A percentile compares a stretch with the other conserved stretches of the same genome.
phyloP scores from a whole-genome alignment of 1,140 invertebrate species.

The Cherax quadricarinatus region DNA sequence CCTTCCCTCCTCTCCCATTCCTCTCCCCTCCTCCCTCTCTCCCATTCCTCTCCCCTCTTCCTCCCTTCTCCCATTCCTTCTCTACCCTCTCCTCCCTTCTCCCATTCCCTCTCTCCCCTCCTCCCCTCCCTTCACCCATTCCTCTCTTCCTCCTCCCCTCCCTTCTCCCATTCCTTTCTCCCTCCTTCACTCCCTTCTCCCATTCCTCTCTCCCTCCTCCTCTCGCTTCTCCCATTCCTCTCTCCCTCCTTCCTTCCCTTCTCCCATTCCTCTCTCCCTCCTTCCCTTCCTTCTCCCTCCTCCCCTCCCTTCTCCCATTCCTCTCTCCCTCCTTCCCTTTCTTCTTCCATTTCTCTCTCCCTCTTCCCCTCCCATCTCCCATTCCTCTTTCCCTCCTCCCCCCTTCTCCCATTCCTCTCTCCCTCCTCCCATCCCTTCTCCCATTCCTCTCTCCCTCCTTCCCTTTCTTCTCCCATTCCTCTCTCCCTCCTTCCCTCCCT shows the following conservation, averaged over 20 bases:
- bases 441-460: not conserved
- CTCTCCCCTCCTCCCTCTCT: not conserved
- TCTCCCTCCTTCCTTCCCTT: not conserved
- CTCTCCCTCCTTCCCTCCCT: not conserved
- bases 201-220: not conserved
- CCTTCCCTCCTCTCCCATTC: not conserved
- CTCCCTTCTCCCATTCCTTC: not conserved
- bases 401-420: too few species aligned
- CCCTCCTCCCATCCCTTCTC: not conserved
- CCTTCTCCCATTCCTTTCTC: not conserved
- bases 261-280: not conserved
- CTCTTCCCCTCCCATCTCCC: not conserved
- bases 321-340: too few species aligned
- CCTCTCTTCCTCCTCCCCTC: not conserved
- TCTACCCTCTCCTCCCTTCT: too few species aligned
- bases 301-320: not conserved
- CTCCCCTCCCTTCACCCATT: not conserved
- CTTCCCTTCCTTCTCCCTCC: not conserved
- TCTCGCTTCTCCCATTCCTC: too few species aligned
- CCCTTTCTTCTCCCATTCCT: too few species aligned
- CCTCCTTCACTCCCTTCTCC: too few species aligned
- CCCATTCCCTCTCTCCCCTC: too few species aligned
- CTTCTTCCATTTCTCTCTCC: too few species aligned
- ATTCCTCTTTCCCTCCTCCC: too few species aligned
- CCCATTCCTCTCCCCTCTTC: not conserved